Conservation (phyloP, 2,797 vertebrate genomes). For the Phoxinus dragarum region DNA sequence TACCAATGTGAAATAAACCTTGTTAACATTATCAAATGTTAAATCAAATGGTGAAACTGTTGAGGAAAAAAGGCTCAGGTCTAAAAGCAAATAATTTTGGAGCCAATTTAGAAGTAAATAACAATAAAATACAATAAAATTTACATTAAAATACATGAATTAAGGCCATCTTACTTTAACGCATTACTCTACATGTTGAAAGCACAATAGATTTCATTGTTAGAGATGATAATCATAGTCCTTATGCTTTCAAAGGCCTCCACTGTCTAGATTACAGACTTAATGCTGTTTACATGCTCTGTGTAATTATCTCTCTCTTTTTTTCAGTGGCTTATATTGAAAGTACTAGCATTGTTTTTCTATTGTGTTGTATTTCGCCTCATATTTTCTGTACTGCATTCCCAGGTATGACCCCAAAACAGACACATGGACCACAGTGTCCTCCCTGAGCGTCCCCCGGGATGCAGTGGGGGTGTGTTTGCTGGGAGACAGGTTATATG, state of each 20-base stretch:
- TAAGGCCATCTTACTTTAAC: not conserved
- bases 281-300: not conserved
- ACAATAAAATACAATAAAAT: not conserved
- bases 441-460: slow-evolving; percentile 89
- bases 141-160: not conserved
- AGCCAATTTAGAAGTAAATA: not conserved
- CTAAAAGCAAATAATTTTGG: not conserved
- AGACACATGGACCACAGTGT: slow-evolving; percentile 93
- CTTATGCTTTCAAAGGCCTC: not conserved
- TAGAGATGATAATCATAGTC: slow-evolving; percentile 9
- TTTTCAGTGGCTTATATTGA: not conserved
- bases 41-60: not conserved
- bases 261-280: slow-evolving; percentile 22
- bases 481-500: slow-evolving; percentile 91
- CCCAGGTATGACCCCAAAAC: slow-evolving; percentile 95
- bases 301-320: not conserved
- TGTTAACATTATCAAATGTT: not conserved
- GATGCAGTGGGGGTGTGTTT: slow-evolving; percentile 93
- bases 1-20: not conserved
- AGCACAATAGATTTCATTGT: slow-evolving; percentile 12
- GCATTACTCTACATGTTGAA: not conserved
- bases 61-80: not conserved
- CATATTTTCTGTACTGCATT: not conserved
- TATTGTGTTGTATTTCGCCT: not conserved
- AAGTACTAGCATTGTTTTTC: slow-evolving; percentile 1